A percentile compares a stretch with the other conserved stretches of the same genome.
These are phyloP conservation scores for Drosophila yooni DNA, from an alignment of 2,888 invertebrate genomes.

Conservation along the genomic window DNA sequence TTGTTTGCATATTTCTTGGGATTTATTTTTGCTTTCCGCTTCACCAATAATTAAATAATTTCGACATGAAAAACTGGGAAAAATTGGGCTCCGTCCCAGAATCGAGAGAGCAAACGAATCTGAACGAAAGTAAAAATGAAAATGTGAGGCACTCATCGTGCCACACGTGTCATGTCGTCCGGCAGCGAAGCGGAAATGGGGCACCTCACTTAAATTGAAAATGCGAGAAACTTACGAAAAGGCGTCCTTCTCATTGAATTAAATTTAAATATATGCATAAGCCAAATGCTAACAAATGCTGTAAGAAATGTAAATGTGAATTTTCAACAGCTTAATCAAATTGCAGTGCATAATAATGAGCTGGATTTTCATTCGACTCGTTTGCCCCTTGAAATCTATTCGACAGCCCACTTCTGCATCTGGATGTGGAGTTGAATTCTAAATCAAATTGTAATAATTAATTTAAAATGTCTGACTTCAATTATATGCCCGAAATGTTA, in stretches of 20 bases:
- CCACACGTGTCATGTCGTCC: conserved; percentile 34
- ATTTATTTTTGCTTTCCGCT: conserved; percentile 31
- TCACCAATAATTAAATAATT: conserved; percentile 69
- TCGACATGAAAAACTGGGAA: conserved; percentile 57
- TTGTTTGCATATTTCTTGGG: neutral
- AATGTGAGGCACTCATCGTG: conserved; percentile 7
- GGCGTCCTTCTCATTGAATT: conserved; percentile 39
- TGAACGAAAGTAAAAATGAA: conserved; percentile 17
- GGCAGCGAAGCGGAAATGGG: conserved; percentile 43
- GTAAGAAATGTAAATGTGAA: conserved; percentile 34
- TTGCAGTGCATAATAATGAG: conserved; percentile 43
- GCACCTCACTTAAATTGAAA: conserved; percentile 31
- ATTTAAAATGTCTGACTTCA: neutral
- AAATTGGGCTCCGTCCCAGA: conserved; percentile 3
- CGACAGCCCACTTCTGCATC: neutral
- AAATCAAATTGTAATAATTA: neutral
- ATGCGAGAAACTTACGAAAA: conserved; percentile 36
- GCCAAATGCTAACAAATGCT: conserved; percentile 39
- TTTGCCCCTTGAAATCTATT: conserved; percentile 28
- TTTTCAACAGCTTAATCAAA: conserved; percentile 48
- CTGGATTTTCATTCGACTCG: conserved; percentile 22
- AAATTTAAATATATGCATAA: conserved; percentile 41
- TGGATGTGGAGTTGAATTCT: neutral
- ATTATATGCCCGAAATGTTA: neutral
- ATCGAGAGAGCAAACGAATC: conserved; percentile 1